These are phyloP conservation scores for Blera fallax DNA, from an alignment of 2,888 invertebrate genomes.

Conservation along the genomic window DNA sequence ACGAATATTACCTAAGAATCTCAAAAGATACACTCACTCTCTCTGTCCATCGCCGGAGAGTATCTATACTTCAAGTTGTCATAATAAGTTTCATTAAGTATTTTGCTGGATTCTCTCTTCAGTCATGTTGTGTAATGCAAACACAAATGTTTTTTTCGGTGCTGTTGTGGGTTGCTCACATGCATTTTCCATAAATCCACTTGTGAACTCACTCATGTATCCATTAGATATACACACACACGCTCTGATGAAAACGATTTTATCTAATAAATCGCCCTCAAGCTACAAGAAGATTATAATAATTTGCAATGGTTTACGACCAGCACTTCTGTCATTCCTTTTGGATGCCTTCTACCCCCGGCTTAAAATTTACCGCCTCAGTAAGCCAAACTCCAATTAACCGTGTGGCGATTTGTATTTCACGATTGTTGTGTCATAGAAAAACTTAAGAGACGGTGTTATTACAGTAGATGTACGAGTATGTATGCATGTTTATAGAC, in stretches of 20 bases:
- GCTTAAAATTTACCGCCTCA: neutral
- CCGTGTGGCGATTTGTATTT: slow-evolving; percentile 14
- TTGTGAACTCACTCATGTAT: neutral
- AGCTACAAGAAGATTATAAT: slow-evolving; percentile 32
- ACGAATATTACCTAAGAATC: slow-evolving; percentile 23
- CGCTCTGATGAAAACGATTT: neutral
- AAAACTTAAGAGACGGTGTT: neutral
- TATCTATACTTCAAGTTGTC: slow-evolving; percentile 22
- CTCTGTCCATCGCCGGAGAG: neutral
- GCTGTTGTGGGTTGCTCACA: neutral
- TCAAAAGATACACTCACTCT: neutral
- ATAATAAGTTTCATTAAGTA: slow-evolving; percentile 27
- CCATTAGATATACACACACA: neutral
- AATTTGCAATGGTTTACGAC: slow-evolving; percentile 27
- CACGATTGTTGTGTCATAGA: slow-evolving; percentile 25
- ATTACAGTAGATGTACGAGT: neutral
- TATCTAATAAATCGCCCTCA: slow-evolving; percentile 31
- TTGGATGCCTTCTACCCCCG: neutral
- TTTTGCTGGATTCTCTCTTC: slow-evolving; percentile 3
- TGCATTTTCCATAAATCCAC: slow-evolving; percentile 16
- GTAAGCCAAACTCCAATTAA: slow-evolving; percentile 2
- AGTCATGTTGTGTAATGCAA: slow-evolving; percentile 2
- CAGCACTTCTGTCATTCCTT: slow-evolving; percentile 8
- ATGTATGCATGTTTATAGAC: neutral
- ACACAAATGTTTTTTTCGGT: neutral